Evolutionary conservation across 1,140 invertebrate species (phyloP), one percentile per base, ranked within the genome.

Genomic region (Leptoteleia sp.): DNA sequence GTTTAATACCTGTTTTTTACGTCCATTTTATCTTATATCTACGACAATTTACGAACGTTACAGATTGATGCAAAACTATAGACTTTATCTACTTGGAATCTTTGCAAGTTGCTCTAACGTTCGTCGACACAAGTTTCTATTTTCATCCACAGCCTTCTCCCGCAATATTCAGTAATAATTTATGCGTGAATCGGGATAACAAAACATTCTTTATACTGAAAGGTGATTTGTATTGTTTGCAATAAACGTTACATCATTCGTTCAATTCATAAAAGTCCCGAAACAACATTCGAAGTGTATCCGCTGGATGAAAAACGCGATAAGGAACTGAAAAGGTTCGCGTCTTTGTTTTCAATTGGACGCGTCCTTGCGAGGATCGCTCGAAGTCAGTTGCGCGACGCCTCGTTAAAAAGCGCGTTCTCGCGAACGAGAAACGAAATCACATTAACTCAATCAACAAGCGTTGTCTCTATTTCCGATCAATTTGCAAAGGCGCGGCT

Each of bases 301-400:
- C 62, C 62, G 62, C 29, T 54, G 38, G 25, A 33, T 45, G 47
- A 12, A 37, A 43, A 35, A 27, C 3, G 8, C 27, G 48, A 67
- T 67, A 54, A 54, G 38, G 17, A 54, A 48, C 48, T 19, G 48
- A 37, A 67, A 25, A 47, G 42, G 13, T 48, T 59, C 35, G 17
- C 52, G 19, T 40, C 54, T 70, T 59, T 70, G 54, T 59, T 70
- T 3, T 15, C 22, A 9, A 15, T 47, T 4, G 17, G 7, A 12
- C 31, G 31, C 45, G 65, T 50, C 65, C 65, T 70, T 70, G 65
- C 64, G 19, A 54, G 50, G 52, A 57, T 57, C 52, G 33, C 17
- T 17, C 19, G 3, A 8, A 22, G 11, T 11, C 19, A 37, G 42
- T 42, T 59, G 9, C 16, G 12, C 35, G 45, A 37, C 8, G 25